These are phyloP conservation scores for Dasyurus viverrinus DNA, from an alignment of 2,113 vertebrate genomes.

Conservation along the genomic window DNA sequence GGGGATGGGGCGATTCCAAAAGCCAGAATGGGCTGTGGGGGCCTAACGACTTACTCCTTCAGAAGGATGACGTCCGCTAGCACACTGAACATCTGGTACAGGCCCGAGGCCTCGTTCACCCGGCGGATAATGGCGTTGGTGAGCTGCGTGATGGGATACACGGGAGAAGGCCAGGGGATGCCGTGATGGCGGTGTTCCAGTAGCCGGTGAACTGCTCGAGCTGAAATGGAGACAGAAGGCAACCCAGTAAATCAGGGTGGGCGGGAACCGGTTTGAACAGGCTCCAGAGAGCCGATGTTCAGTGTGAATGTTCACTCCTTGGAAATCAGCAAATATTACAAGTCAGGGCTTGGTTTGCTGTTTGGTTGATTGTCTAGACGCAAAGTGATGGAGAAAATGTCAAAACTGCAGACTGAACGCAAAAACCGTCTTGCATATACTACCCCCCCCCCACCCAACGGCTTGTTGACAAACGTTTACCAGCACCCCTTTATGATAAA, in stretches of 20 bases:
- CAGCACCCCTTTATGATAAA: background rate
- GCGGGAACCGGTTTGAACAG: background rate
- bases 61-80: constrained; percentile 95
- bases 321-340: background rate
- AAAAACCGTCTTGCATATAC: background rate
- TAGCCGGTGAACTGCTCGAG: constrained; percentile 90
- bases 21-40: background rate
- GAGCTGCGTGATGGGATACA: constrained; percentile 88
- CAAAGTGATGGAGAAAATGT: background rate
- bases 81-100: constrained; percentile 97
- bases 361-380: background rate
- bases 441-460: too few relatives aligned
- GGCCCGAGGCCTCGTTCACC: constrained; percentile 94
- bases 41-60: constrained; percentile 87
- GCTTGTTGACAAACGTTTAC: too few relatives aligned
- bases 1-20: background rate
- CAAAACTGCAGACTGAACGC: background rate
- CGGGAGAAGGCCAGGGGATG: constrained; percentile 88
- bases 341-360: background rate
- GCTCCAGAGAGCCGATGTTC: background rate
- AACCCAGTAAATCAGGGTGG: background rate
- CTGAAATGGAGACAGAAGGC: constrained; percentile 76
- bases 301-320: background rate
- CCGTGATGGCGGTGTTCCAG: constrained; percentile 93
- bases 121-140: constrained; percentile 90